phyloP scores from a whole-genome alignment of 2,113 vertebrate species.

The Chauna torquata region DNA sequence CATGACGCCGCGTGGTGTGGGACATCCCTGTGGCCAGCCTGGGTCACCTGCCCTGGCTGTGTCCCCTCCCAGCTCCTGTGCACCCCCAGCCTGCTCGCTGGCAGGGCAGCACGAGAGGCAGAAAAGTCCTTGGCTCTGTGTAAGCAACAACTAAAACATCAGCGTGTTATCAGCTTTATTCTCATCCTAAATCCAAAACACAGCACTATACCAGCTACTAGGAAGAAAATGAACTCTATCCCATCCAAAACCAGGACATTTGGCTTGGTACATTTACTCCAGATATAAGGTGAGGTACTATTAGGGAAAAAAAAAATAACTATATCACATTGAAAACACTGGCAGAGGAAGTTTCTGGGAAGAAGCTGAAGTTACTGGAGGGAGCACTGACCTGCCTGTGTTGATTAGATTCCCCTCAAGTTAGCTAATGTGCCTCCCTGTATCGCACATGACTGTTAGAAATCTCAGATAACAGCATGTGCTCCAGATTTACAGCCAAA shows the following conservation, averaged over 20 bases:
- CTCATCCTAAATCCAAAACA: too few species aligned
- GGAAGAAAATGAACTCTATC: too few species aligned
- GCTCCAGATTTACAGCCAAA: slow-evolving; percentile 70
- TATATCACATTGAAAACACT: background rate
- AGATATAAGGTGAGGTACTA: background rate
- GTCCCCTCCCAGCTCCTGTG: too few species aligned
- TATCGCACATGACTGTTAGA: background rate
- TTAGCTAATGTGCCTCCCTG: background rate
- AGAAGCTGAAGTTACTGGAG: background rate
- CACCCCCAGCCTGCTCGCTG: too few species aligned
- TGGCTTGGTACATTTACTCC: background rate
- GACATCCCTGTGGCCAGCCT: too few species aligned
- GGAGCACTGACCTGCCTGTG: background rate
- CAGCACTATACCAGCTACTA: too few species aligned
- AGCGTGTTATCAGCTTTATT: too few species aligned
- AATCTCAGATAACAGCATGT: slow-evolving; percentile 63
- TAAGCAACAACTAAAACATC: too few species aligned
- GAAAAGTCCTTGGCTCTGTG: too few species aligned
- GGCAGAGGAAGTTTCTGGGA: background rate
- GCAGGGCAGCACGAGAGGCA: too few species aligned
- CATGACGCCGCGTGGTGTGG: too few species aligned
- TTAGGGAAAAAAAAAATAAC: background rate
- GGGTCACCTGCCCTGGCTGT: too few species aligned
- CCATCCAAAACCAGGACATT: background rate
- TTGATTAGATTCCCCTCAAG: slow-evolving; percentile 4